Percentiles rank a stretch among this genome's conserved stretches.
Conservation (phyloP, 2,797 vertebrate genomes). For the Pipistrellus nathusii region DNA sequence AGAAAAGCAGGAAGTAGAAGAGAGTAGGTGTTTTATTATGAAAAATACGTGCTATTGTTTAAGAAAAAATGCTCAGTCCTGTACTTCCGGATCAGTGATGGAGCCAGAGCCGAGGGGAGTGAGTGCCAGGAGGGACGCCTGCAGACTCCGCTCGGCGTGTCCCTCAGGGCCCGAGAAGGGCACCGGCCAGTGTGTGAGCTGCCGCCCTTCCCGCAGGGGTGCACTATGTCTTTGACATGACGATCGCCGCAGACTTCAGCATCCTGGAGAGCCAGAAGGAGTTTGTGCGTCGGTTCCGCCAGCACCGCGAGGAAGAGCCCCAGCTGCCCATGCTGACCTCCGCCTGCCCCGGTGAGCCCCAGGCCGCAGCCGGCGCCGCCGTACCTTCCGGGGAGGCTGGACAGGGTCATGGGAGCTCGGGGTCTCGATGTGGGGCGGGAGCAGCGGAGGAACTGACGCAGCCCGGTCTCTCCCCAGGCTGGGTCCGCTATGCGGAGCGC, state of each 20-base stretch:
- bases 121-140: too few relatives aligned
- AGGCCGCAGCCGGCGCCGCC: fast-evolving
- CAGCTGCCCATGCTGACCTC: slow-evolving; percentile 98
- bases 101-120: neutral
- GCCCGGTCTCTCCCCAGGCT: slow-evolving; percentile 88
- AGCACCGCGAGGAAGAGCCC: slow-evolving; percentile 92
- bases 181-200: neutral
- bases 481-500: slow-evolving; percentile 96
- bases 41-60: too few relatives aligned
- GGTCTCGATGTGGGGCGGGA: fast-evolving
- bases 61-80: neutral
- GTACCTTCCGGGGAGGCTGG: fast-evolving
- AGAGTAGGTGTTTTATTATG: neutral
- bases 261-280: slow-evolving; percentile 97
- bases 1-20: neutral
- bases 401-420: neutral
- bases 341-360: slow-evolving; percentile 94
- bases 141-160: too few relatives aligned
- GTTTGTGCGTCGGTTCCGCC: slow-evolving; percentile 94
- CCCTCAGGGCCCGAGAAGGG: neutral
- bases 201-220: slow-evolving; percentile 88
- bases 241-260: slow-evolving; percentile 95
- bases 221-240: slow-evolving; percentile 95
- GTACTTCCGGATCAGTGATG: fast-evolving
- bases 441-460: neutral